Conservation (phyloP, 2,113 vertebrate species). For the Lepus americanus region DNA sequence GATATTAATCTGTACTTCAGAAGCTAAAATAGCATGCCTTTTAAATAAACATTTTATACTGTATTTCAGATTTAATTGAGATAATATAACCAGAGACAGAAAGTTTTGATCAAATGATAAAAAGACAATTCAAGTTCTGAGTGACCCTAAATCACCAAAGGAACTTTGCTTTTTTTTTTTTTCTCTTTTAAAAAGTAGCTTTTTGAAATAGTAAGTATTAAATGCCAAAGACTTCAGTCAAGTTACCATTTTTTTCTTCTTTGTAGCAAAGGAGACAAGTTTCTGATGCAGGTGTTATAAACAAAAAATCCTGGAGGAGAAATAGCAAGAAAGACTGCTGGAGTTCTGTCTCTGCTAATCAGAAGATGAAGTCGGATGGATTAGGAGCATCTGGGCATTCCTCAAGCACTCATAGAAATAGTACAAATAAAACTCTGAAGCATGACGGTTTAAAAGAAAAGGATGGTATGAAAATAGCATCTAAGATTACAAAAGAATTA, state of each 20-base stretch:
- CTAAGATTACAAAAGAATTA: constrained; percentile 87
- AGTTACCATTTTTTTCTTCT: constrained; percentile 62
- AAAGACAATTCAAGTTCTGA: constrained; percentile 31
- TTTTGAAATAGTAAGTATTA: constrained; percentile 44
- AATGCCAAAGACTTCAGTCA: constrained; percentile 58
- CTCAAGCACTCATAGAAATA: constrained; percentile 86
- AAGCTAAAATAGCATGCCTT: constrained; percentile 10
- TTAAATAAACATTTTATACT: constrained; percentile 48
- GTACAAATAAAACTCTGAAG: constrained; percentile 90
- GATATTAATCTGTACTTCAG: neutral
- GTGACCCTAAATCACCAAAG: constrained; percentile 27
- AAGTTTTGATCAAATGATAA: constrained; percentile 33
- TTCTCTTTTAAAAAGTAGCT: constrained; percentile 58
- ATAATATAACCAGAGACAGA: neutral
- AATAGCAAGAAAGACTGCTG: constrained; percentile 81
- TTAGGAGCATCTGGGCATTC: constrained; percentile 91
- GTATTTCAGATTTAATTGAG: constrained; percentile 62
- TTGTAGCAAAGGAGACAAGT: constrained; percentile 87
- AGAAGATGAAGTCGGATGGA: constrained; percentile 97
- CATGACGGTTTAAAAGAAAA: constrained; percentile 90
- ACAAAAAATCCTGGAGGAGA: constrained; percentile 85
- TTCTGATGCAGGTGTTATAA: constrained; percentile 85
- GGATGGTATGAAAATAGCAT: constrained; percentile 87
- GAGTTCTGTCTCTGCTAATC: constrained; percentile 81
- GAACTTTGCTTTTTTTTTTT: constrained; percentile 5